Evolutionary conservation across 2,888 invertebrate genomes (phyloP).

Genomic region (Apotomis turbidana): DNA sequence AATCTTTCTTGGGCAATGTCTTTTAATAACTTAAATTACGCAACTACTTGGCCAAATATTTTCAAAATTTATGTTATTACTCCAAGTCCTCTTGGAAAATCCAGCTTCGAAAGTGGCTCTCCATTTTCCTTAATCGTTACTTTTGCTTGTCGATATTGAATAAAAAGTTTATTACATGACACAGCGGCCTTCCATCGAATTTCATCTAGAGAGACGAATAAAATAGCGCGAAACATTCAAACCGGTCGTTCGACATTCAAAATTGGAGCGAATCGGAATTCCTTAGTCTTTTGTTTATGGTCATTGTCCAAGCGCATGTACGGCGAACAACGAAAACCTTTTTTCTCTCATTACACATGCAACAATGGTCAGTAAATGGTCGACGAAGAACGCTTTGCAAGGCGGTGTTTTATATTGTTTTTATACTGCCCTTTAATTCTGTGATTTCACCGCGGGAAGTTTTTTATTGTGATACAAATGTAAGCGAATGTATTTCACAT

Average conservation of each 20-base stretch:
- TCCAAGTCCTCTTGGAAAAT: too few relatives aligned
- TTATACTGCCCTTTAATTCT: slow-evolving; percentile 35
- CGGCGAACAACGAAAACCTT: slow-evolving; percentile 50
- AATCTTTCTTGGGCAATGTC: too few relatives aligned
- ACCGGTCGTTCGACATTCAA: slow-evolving; percentile 36
- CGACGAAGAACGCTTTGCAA: slow-evolving; percentile 46
- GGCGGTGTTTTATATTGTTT: slow-evolving; percentile 39
- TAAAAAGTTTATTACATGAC: background rate
- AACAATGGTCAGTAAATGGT: slow-evolving; percentile 61
- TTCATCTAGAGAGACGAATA: slow-evolving; percentile 9
- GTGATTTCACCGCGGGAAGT: slow-evolving; percentile 20
- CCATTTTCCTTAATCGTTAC: too few relatives aligned
- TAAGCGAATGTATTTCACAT: slow-evolving; percentile 19
- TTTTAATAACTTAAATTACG: too few relatives aligned
- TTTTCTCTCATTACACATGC: slow-evolving; percentile 60
- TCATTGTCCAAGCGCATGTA: slow-evolving; percentile 54
- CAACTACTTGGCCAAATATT: too few relatives aligned
- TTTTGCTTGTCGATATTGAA: background rate
- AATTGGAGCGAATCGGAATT: slow-evolving; percentile 45
- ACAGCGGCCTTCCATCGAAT: background rate
- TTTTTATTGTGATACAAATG: slow-evolving; percentile 20
- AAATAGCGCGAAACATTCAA: slow-evolving; percentile 25
- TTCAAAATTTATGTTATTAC: too few relatives aligned
- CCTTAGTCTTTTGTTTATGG: slow-evolving; percentile 56
- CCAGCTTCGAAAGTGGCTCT: too few relatives aligned